Evolutionary conservation across 2,113 vertebrate species (phyloP), one percentile per base, ranked within the genome.

Genomic region (Cebus imitator): DNA sequence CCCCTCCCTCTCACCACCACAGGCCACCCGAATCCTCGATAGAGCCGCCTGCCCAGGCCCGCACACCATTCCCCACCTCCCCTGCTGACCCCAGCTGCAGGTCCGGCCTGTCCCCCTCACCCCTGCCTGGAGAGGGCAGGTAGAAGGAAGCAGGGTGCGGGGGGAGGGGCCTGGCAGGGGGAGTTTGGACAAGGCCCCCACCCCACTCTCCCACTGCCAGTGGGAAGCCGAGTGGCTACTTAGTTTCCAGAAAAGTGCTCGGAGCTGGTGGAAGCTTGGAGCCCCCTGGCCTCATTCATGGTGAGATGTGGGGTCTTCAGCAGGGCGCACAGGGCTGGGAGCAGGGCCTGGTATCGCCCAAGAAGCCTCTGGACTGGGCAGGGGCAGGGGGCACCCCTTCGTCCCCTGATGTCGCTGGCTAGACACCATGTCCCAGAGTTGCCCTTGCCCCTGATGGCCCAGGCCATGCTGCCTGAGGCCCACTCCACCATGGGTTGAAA

Each of bases 351-450:
- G 1, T 58, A 17, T 37, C 9, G 16, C 25, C 25, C 48, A 80
- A 21, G 78, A n/a, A 80, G 48, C 10, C 78, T 18, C 48, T 4
- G 5, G 32, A 21, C 37, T 40, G 37, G 72, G 18, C 72, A 12
- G 35, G 37, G 5, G 37, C 52, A 57, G 79, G 52, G 52, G 27
- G 30, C 3, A 4, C 58, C 3, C 30, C 45, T 18, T 10, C 1
- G 1, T 14, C 10, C 66, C 30, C 35, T 5, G 50, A 23, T 21
- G 23, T 32, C 27, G 5, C 4, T 1, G 37, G 80, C n/a, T 17
- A 16, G 52, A 52, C 94, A 87, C 79, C 27, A 70, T 92, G 80
- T 81, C 94, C 98, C 92, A 79, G 95, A 97, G 97, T 90, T 96
- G 94, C 66, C 23, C 72, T 55, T 5, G 0, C 6, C 1, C 11